A percentile compares a stretch with the other conserved stretches of the same genome.
These are phyloP conservation scores for Melanotaenia duboulayi DNA, from an alignment of 2,113 vertebrate species.

Conservation along the genomic window DNA sequence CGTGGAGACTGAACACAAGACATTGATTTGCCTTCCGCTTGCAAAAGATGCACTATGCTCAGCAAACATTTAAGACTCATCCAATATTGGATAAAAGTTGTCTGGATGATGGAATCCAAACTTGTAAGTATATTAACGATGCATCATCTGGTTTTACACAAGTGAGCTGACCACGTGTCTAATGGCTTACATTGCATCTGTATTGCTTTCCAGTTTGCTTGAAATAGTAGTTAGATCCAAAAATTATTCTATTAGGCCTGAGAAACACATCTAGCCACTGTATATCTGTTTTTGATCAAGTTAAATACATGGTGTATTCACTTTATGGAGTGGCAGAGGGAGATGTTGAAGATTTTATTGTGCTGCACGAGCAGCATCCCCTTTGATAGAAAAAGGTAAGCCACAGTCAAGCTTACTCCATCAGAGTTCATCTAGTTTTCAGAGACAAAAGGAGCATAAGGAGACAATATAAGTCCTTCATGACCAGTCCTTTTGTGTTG, in stretches of 20 bases:
- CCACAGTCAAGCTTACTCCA: constrained; percentile 7
- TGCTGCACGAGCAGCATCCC: constrained; percentile 58
- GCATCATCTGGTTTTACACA: constrained; percentile 54
- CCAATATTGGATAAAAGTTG: constrained; percentile 43
- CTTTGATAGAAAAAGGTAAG: constrained; percentile 24
- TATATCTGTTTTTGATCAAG: constrained; percentile 40
- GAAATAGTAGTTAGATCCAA: constrained; percentile 59
- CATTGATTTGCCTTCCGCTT: constrained; percentile 62
- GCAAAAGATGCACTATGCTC: constrained; percentile 67
- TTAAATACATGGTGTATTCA: constrained; percentile 47
- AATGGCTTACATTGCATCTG: constrained; percentile 82
- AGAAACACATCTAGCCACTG: constrained; percentile 75
- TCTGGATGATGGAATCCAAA: constrained; percentile 46
- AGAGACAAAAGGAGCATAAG: constrained; percentile 48
- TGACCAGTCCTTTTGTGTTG: constrained; percentile 25
- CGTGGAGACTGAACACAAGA: constrained; percentile 52
- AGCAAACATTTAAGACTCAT: constrained; percentile 51
- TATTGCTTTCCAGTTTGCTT: constrained; percentile 82
- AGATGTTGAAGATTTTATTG: constrained; percentile 56
- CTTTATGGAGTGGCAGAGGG: constrained; percentile 46
- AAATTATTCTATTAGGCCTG: constrained; percentile 74
- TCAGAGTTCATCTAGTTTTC: constrained; percentile 47
- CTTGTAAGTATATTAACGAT: constrained; percentile 52
- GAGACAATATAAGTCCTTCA: constrained; percentile 23
- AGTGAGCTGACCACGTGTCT: constrained; percentile 57